Conservation (phyloP, 1,140 invertebrate genomes). For the Panagrolaimus sp. region DNA sequence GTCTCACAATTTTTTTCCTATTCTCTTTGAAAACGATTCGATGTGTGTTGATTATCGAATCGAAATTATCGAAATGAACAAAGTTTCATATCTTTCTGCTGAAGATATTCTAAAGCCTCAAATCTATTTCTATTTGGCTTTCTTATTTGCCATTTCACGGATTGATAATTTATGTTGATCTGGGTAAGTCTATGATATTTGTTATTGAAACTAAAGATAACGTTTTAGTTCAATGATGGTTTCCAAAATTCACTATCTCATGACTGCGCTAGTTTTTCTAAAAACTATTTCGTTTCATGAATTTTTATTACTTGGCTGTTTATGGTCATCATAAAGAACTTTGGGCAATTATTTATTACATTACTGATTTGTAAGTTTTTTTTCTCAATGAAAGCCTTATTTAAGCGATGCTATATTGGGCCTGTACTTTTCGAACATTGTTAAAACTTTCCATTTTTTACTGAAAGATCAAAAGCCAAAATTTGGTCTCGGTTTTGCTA, state of each 20-base stretch:
- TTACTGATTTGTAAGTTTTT: constrained; percentile 77
- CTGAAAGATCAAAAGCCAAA: no score
- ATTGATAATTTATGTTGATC: constrained; percentile 78
- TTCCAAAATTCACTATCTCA: constrained; percentile 92
- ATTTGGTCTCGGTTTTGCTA: no score
- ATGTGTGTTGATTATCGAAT: constrained; percentile 57
- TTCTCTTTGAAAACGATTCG: constrained; percentile 48
- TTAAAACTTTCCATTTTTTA: no score
- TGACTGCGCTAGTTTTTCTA: constrained; percentile 80
- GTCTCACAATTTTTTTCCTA: no score
- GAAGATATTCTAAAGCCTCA: constrained; percentile 90
- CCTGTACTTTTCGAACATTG: no score
- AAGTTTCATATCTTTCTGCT: constrained; percentile 84
- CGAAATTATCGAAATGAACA: constrained; percentile 67
- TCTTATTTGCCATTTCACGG: constrained; percentile 87
- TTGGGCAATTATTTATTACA: constrained; percentile 93
- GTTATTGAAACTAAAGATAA: no score
- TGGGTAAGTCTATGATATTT: constrained; percentile 67
- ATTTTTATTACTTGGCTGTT: constrained; percentile 91
- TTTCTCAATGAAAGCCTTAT: no score
- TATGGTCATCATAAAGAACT: constrained; percentile 87
- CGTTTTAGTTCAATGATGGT: constrained; percentile 68
- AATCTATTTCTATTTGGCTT: constrained; percentile 82
- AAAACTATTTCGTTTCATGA: constrained; percentile 91
- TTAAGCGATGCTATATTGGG: no score